A percentile compares a stretch with the other conserved stretches of the same genome.
phyloP scores from a whole-genome alignment of 2,888 invertebrate species.

The Stegophylla sp. region DNA sequence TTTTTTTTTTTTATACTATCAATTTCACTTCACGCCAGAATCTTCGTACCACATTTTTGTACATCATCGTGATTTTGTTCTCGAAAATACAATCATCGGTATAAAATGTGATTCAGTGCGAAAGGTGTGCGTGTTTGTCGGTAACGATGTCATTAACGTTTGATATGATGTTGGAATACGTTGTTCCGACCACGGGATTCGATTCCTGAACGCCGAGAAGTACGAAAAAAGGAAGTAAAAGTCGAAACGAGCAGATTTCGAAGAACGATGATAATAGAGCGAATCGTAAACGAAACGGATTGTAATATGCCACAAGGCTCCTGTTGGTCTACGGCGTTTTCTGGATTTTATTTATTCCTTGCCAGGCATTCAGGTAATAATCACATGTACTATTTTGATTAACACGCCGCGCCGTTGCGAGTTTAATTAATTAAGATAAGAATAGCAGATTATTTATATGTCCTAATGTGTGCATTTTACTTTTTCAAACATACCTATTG shows the following conservation, averaged over 20 bases:
- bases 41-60: no score
- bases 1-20: background rate
- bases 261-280: conserved; percentile 25
- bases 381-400: conserved; percentile 26
- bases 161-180: conserved; percentile 42
- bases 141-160: conserved; percentile 23
- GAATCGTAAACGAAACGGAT: conserved; percentile 49
- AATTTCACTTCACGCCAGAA: background rate
- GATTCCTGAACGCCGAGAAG: conserved; percentile 38
- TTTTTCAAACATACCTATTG: background rate
- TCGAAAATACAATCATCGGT: background rate
- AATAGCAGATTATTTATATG: background rate
- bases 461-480: background rate
- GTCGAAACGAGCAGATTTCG: conserved; percentile 19
- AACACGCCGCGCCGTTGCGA: background rate
- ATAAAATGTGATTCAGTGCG: conserved; percentile 38
- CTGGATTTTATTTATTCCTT: conserved; percentile 66
- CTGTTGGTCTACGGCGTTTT: conserved; percentile 58
- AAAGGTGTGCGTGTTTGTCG: conserved; percentile 31
- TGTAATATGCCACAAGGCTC: conserved; percentile 55
- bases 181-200: conserved; percentile 28
- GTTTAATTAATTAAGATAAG: conserved; percentile 18
- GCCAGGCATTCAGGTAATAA: conserved; percentile 72
- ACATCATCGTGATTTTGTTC: background rate
- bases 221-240: conserved; percentile 6